Conservation (phyloP, 2,888 invertebrate genomes). For the Lepas anatifera region DNA sequence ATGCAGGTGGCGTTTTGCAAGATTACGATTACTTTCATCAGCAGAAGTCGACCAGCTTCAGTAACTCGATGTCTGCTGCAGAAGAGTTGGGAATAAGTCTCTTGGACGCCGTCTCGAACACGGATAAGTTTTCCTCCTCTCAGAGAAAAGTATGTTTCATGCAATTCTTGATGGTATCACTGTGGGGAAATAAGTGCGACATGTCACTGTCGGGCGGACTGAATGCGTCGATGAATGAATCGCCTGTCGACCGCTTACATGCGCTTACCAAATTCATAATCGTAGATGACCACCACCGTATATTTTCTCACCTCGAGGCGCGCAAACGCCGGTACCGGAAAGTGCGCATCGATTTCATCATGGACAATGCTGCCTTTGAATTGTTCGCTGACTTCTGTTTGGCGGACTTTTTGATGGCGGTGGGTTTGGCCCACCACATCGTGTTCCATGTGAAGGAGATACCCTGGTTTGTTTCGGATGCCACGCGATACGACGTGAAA, state of each 20-base stretch:
- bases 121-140: conserved; percentile 27
- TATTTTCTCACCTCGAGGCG: conserved; percentile 15
- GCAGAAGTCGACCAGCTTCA: conserved; percentile 55
- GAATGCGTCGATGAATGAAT: conserved; percentile 42
- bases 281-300: conserved; percentile 7
- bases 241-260: conserved; percentile 45
- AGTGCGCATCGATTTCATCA: conserved; percentile 48
- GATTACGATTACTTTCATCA: conserved; percentile 63
- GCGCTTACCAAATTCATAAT: conserved; percentile 24
- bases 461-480: conserved; percentile 96
- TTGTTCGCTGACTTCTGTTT: conserved; percentile 77
- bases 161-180: conserved; percentile 39
- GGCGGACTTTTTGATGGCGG: conserved; percentile 59
- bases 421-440: conserved; percentile 49
- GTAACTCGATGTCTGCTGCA: conserved; percentile 41
- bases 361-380: conserved; percentile 93
- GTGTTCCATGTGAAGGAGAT: conserved; percentile 73
- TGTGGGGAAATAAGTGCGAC: conserved; percentile 96
- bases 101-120: conserved; percentile 29
- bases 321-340: conserved; percentile 14
- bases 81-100: conserved; percentile 26
- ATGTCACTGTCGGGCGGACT: conserved; percentile 69
- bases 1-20: conserved; percentile 38
- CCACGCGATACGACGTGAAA: conserved; percentile 57
- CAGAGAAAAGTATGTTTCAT: background rate